Conservation (phyloP, 2,888 invertebrate genomes). For the Encarsia formosa region DNA sequence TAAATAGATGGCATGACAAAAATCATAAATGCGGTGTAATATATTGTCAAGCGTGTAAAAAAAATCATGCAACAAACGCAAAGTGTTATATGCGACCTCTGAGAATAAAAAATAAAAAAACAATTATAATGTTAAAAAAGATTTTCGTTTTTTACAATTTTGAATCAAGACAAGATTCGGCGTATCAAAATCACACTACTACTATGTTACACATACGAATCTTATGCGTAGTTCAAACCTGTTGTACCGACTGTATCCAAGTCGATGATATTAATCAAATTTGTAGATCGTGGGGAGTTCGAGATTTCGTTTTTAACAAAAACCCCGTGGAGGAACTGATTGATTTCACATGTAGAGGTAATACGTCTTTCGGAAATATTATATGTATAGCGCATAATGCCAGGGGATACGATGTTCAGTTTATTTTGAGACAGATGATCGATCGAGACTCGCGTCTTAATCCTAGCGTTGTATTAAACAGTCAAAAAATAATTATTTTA, state of each 20-base stretch:
- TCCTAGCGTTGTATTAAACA: slow-evolving; percentile 30
- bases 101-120: neutral
- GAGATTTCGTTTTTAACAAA: slow-evolving; percentile 19
- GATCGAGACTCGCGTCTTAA: neutral
- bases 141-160: neutral
- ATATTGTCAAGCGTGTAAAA: neutral
- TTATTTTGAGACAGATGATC: neutral
- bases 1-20: neutral
- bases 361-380: slow-evolving; percentile 8
- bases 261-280: neutral
- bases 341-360: slow-evolving; percentile 7
- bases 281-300: slow-evolving; percentile 7
- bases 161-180: neutral
- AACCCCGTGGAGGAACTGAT: slow-evolving; percentile 20
- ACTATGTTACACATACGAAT: neutral
- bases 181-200: neutral
- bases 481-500: slow-evolving; percentile 28
- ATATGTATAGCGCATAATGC: slow-evolving; percentile 24
- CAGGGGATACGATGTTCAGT: slow-evolving; percentile 12
- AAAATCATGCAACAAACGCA: neutral
- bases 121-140: neutral
- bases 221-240: slow-evolving; percentile 4
- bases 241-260: slow-evolving; percentile 3
- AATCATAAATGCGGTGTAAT: neutral
- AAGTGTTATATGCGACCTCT: neutral